Conservation (phyloP, 2,113 vertebrate genomes). For the Leptosomus discolor region DNA sequence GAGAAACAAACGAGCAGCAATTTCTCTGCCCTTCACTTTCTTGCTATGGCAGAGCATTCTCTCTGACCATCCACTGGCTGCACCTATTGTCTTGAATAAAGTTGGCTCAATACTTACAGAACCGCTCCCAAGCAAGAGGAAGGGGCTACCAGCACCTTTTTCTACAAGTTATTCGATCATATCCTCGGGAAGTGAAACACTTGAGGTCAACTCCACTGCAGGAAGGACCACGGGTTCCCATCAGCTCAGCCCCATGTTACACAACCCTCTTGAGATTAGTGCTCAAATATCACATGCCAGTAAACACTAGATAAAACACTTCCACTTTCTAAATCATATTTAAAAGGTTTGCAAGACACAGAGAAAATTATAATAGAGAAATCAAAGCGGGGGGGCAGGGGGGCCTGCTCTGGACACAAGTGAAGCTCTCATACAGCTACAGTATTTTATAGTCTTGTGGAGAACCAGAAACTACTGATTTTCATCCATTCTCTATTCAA, state of each 20-base stretch:
- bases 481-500: background rate
- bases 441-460: accelerated
- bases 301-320: background rate
- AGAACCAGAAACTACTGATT: background rate
- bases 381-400: too few species aligned
- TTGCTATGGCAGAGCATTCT: background rate
- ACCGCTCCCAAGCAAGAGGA: background rate
- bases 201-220: background rate
- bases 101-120: background rate
- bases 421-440: background rate
- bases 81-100: background rate
- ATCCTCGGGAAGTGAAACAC: accelerated
- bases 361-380: background rate
- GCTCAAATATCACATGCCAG: accelerated
- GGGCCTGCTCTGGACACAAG: background rate
- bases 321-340: background rate
- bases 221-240: background rate
- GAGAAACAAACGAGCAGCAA: background rate
- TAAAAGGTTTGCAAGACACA: background rate
- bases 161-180: accelerated
- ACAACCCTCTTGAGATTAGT: background rate
- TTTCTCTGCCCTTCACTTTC: background rate
- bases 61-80: background rate
- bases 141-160: background rate
- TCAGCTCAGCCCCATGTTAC: accelerated